A percentile compares a stretch with the other conserved stretches of the same genome.
phyloP scores from a whole-genome alignment of 2,797 vertebrate genomes.

The Muscicapa comitata region DNA sequence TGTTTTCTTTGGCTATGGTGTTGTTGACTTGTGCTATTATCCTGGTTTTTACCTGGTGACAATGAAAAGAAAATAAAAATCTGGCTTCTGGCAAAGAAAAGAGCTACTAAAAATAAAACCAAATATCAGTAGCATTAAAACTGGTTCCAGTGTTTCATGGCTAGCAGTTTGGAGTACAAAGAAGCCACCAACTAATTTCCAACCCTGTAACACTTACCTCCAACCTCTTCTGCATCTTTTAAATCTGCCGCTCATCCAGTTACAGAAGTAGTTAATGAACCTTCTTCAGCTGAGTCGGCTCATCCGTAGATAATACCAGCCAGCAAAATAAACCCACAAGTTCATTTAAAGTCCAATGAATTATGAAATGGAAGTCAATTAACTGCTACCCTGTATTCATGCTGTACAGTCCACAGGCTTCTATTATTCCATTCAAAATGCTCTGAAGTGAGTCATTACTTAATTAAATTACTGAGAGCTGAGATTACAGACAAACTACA shows the following conservation, averaged over 20 bases:
- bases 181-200: background rate
- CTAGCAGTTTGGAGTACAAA: background rate
- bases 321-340: background rate
- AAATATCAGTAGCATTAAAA: background rate
- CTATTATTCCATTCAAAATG: conserved; percentile 5
- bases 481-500: background rate
- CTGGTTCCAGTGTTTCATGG: background rate
- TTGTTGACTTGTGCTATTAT: background rate
- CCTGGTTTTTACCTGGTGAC: background rate
- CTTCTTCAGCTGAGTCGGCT: background rate
- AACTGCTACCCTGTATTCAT: background rate
- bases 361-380: background rate
- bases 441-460: background rate
- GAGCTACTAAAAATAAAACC: background rate
- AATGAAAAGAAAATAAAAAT: background rate
- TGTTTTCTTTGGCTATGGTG: background rate
- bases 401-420: background rate
- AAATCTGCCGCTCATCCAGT: background rate
- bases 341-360: background rate
- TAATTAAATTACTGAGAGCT: conserved; percentile 9
- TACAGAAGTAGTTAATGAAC: background rate
- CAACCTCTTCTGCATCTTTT: background rate
- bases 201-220: background rate
- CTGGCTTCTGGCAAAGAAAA: background rate
- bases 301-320: background rate